phyloP scores from a whole-genome alignment of 37 sponge, comb jelly and placozoan genomes.

The Aphrocallistes beatrix region DNA sequence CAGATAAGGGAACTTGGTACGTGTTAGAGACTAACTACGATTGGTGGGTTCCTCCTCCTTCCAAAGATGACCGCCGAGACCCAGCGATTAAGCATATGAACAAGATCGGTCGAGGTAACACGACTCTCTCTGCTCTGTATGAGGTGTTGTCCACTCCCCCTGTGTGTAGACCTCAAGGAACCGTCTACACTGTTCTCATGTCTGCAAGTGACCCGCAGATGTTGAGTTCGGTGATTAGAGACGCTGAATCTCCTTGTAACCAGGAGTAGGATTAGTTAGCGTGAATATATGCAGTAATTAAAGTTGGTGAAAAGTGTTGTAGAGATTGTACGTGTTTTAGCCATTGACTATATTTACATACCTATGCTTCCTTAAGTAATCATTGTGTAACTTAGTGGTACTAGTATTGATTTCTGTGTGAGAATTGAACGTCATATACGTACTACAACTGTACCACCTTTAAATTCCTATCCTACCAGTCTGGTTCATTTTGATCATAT shows the following conservation, averaged over 20 bases:
- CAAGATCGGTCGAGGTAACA: conserved; percentile 28
- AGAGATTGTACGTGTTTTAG: too few relatives aligned
- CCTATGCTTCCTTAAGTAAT: too few relatives aligned
- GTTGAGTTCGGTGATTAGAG: conserved; percentile 33
- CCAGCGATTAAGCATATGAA: conserved; percentile 68
- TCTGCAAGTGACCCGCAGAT: conserved; percentile 47
- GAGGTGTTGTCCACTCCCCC: conserved; percentile 64
- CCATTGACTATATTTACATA: too few relatives aligned
- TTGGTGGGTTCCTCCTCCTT: conserved; percentile 72
- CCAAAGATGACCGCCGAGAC: conserved; percentile 67
- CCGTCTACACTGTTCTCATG: conserved; percentile 62
- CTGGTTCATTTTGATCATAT: too few relatives aligned
- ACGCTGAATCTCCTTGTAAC: background rate
- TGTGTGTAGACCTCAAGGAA: conserved; percentile 55
- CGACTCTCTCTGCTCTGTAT: conserved; percentile 26
- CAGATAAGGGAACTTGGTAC: conserved; percentile 49
- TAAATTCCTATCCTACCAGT: too few relatives aligned
- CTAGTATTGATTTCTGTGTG: too few relatives aligned
- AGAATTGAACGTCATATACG: too few relatives aligned
- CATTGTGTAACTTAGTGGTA: too few relatives aligned
- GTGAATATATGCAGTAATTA: too few relatives aligned
- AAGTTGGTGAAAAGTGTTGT: too few relatives aligned
- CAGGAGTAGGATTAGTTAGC: too few relatives aligned
- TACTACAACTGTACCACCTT: too few relatives aligned
- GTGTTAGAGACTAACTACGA: conserved; percentile 92